Conservation (phyloP, 2,113 vertebrate genomes). For the Ia io region DNA sequence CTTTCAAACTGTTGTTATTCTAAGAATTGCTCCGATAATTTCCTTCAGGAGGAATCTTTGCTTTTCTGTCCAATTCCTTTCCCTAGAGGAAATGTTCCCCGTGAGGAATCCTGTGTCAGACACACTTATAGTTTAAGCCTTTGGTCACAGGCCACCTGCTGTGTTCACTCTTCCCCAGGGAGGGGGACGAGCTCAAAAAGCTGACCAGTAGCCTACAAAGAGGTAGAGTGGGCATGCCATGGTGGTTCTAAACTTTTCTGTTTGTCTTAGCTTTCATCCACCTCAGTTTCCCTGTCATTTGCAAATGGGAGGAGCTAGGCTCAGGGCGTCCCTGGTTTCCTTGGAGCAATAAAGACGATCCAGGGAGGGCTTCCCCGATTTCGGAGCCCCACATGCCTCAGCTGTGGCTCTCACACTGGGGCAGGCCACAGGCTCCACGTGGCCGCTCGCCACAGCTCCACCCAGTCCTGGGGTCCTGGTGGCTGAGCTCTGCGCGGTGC, state of each 20-base stretch:
- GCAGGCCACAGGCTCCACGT: neutral
- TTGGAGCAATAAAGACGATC: neutral
- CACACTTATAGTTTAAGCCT: neutral
- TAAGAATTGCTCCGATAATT: slow-evolving; percentile 34
- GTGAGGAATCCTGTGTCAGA: neutral
- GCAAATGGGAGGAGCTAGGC: neutral
- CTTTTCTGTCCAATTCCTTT: slow-evolving; percentile 4
- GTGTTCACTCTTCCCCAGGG: neutral
- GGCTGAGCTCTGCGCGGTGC: neutral
- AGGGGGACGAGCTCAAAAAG: neutral
- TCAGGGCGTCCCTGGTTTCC: neutral
- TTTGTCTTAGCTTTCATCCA: neutral
- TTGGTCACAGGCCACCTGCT: neutral
- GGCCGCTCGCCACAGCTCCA: neutral
- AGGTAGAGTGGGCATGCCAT: neutral
- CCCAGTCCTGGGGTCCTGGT: neutral
- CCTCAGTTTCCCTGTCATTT: neutral
- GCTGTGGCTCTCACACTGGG: neutral
- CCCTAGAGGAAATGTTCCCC: neutral
- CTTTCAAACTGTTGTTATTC: slow-evolving; percentile 51
- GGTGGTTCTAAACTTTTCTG: neutral
- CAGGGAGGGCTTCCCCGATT: neutral
- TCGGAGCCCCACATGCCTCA: neutral
- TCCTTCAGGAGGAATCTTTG: slow-evolving; percentile 1
- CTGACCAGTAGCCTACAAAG: neutral